Conservation (phyloP, 2,113 vertebrate genomes). For the Amblyornis subalaris region DNA sequence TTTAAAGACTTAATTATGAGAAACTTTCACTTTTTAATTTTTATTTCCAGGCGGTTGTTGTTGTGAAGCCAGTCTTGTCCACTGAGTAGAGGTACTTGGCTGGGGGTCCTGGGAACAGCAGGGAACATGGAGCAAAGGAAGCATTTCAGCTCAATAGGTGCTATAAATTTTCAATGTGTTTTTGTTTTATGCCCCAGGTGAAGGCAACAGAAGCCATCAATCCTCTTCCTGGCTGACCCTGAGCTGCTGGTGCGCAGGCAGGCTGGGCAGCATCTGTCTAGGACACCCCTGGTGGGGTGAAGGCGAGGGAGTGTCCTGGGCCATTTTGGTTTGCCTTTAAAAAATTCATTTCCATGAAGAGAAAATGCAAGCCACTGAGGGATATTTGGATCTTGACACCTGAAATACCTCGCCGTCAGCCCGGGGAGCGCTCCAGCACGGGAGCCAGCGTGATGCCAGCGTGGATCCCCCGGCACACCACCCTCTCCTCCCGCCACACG, state of each 20-base stretch:
- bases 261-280: background rate
- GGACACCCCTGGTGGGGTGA: background rate
- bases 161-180: background rate
- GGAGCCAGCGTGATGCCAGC: background rate
- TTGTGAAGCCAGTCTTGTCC: background rate
- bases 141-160: background rate
- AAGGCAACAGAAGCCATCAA: background rate
- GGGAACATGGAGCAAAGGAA: background rate
- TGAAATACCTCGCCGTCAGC: rapidly evolving
- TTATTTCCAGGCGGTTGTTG: rapidly evolving
- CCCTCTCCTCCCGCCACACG: rapidly evolving
- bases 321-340: background rate
- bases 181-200: background rate
- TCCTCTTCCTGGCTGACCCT: background rate
- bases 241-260: background rate
- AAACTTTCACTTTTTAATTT: background rate
- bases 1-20: background rate
- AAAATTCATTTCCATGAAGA: rapidly evolving
- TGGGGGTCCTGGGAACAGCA: background rate
- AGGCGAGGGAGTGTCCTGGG: background rate
- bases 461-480: rapidly evolving
- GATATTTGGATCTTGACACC: background rate
- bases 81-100: background rate
- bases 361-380: rapidly evolving
- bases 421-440: rapidly evolving